Conservation (phyloP, 2,113 vertebrate species). For the Psittacula cyanocephala region DNA sequence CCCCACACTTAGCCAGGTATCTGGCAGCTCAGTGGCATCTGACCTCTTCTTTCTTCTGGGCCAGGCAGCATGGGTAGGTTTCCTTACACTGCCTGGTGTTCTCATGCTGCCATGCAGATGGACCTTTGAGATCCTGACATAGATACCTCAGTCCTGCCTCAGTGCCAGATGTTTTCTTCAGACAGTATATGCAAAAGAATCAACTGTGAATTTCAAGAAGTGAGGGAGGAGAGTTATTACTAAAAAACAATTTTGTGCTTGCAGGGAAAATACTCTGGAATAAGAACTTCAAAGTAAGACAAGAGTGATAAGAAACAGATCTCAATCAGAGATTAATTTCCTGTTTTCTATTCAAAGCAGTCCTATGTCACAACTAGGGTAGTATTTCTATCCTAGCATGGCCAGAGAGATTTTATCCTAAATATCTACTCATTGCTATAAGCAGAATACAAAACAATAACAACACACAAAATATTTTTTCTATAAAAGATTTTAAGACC, state of each 20-base stretch:
- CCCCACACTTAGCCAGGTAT: neutral
- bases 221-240: neutral
- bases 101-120: neutral
- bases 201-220: neutral
- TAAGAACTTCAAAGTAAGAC: conserved; percentile 11
- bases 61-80: neutral
- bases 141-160: neutral
- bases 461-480: neutral
- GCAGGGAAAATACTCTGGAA: neutral
- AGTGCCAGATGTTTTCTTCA: neutral
- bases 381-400: neutral
- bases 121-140: neutral
- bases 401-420: neutral
- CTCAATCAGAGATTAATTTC: conserved; percentile 26
- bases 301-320: conserved; percentile 49
- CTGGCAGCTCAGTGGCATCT: neutral
- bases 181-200: neutral
- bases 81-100: neutral
- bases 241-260: conserved; percentile 27
- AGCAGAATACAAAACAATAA: neutral
- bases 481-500: neutral
- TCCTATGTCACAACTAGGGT: neutral
- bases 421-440: neutral
- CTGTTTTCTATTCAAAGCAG: conserved; percentile 35
- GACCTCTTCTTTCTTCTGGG: neutral